Evolutionary conservation across 2,113 vertebrate species (phyloP).

Genomic region (Melanostigma gelatinosum): DNA sequence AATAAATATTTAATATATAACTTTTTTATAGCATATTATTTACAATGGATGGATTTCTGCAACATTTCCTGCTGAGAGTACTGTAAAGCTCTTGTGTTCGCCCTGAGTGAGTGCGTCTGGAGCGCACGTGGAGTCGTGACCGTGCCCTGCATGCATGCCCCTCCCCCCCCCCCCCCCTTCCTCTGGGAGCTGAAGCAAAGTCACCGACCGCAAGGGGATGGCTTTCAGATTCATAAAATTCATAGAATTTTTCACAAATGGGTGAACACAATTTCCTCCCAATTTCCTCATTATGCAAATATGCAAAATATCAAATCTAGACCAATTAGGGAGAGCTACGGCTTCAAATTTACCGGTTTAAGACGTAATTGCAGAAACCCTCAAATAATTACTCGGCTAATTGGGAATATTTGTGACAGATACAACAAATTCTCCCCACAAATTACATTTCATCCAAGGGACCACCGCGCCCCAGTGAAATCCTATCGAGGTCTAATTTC

Average conservation of each 20-base stretch:
- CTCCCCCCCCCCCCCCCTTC: conserved; percentile 66
- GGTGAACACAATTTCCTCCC: conserved; percentile 99
- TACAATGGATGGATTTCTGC: conserved; percentile 5
- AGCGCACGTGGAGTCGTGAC: conserved; percentile 54
- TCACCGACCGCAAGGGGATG: conserved; percentile 92
- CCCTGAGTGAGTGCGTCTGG: conserved; percentile 39
- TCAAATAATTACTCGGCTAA: conserved; percentile 99
- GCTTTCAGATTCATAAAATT: conserved; percentile 99
- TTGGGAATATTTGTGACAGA: conserved; percentile 99
- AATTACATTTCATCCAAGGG: conserved; percentile 98
- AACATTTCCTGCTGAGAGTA: conserved; percentile 39
- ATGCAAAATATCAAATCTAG: conserved; percentile 99
- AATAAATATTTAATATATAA: neutral
- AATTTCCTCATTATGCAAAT: conserved; percentile 99
- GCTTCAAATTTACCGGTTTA: conserved; percentile 99
- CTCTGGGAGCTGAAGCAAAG: conserved; percentile 94
- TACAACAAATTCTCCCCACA: conserved; percentile 99
- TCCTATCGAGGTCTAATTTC: conserved; percentile 97
- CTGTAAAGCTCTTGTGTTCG: conserved; percentile 38
- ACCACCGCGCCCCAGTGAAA: conserved; percentile 94
- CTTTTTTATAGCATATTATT: conserved; percentile 9
- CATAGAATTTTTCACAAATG: conserved; percentile 97
- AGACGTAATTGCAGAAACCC: conserved; percentile 99
- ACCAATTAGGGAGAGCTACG: conserved; percentile 98
- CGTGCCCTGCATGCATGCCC: conserved; percentile 43